Conservation (phyloP, 2,113 vertebrate species). For the Saguinus midas region DNA sequence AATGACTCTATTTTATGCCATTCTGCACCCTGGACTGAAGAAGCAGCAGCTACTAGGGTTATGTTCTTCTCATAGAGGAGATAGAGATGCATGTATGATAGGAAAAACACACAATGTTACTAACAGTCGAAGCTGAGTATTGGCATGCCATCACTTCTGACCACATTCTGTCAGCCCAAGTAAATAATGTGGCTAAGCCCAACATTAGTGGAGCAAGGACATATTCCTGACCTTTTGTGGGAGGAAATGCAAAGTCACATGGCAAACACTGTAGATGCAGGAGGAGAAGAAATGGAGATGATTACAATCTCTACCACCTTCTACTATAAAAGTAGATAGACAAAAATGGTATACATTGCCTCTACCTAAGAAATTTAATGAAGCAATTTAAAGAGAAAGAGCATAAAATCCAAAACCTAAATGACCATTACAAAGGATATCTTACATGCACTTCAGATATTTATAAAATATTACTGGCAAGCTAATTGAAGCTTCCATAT, state of each 20-base stretch:
- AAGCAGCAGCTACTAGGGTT: background rate
- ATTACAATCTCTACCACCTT: background rate
- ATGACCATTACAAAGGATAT: background rate
- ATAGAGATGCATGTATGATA: background rate
- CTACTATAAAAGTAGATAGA: too few relatives aligned
- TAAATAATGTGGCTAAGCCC: background rate
- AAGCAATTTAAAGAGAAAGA: background rate
- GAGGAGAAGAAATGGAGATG: background rate
- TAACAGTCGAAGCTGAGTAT: background rate
- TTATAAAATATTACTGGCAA: background rate
- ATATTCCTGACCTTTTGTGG: rapidly evolving
- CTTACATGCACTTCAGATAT: background rate
- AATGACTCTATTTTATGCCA: background rate
- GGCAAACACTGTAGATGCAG: background rate
- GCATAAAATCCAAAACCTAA: background rate
- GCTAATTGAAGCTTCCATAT: background rate
- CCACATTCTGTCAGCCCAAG: background rate
- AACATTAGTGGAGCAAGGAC: background rate
- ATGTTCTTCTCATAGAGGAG: background rate
- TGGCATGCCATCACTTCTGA: background rate
- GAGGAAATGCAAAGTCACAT: background rate
- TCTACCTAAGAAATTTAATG: background rate
- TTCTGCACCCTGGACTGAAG: background rate
- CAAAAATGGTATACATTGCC: background rate
- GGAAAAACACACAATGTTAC: background rate